These are phyloP conservation scores for Lagopus muta DNA, from an alignment of 2,113 vertebrate genomes.

Conservation along the genomic window DNA sequence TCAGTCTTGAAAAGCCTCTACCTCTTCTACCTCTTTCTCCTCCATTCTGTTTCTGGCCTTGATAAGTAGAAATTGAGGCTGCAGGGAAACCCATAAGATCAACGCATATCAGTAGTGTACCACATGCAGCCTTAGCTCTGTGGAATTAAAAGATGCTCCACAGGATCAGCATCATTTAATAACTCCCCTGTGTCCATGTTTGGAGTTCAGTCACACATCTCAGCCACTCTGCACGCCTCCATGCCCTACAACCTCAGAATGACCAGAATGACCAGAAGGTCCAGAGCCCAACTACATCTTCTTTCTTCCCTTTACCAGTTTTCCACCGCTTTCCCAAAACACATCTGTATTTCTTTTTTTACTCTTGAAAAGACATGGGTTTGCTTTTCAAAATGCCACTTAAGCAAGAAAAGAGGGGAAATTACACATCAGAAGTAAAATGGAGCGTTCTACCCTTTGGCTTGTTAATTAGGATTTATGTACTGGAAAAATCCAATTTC, in stretches of 20 bases:
- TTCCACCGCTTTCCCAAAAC: slow-evolving; percentile 19
- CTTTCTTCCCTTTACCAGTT: neutral
- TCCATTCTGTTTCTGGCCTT: neutral
- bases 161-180: neutral
- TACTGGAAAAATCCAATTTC: slow-evolving; percentile 63
- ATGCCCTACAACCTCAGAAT: neutral
- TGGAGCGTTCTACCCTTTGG: slow-evolving; percentile 30
- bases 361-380: neutral
- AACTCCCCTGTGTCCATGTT: neutral
- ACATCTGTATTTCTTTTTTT: neutral
- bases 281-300: neutral
- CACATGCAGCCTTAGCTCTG: neutral
- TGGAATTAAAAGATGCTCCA: neutral
- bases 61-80: neutral
- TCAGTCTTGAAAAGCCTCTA: neutral
- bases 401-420: slow-evolving; percentile 59
- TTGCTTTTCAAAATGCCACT: slow-evolving; percentile 36
- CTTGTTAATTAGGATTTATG: slow-evolving; percentile 68
- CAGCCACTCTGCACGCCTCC: neutral
- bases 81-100: neutral
- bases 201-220: neutral
- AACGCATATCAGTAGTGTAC: neutral
- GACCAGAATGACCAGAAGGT: neutral
- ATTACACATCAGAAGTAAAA: slow-evolving; percentile 58
- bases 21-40: neutral